Base-by-base conservation (phyloP, 1,140 invertebrate species). In the Elymnias hypermnestra region DNA sequence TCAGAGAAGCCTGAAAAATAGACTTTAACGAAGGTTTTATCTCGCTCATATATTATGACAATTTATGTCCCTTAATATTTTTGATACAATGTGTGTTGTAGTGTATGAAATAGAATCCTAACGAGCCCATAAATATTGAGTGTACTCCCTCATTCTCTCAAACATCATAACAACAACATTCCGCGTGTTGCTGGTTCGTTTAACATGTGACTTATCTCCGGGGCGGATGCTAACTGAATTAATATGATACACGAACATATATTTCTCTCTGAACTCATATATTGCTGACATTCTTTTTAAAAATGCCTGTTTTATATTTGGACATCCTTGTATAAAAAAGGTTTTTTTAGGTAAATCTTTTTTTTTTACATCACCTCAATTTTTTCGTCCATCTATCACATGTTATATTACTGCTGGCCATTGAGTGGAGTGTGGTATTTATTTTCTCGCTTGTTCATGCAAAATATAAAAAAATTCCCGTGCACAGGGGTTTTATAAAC, bases 151-250 rank as follows among this genome's bases (percentile, higher is more conserved):
- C 31, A 33, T 33, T 33, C 31, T 18, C 31, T 33, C 31, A 33
- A 33, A 33, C 31, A 33, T 33, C 31, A 33, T 33, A 33, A 33
- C 31, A 33, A 33, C 31, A 33, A 33, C 31, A 33, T 33, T 18
- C 31, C 14, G 31, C 31, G 31, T 33, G 31, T 33, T 33, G 31
- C n/a, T 15, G 31, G 31, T 33, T 33, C 31, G 31, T 33, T 33
- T 33, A 33, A 33, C 31, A 33, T 33, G 31, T 33, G 31, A 33
- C 31, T 33, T 33, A 33, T 33, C 31, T 33, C 13, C 12, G 8
- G 8, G 31, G 13, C 4, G 31, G 31, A 33, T 7, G 13, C 14
- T 33, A 33, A 33, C 31, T 15, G 31, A 33, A 33, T 15, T 33
- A 33, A 33, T 33, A 33, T 17, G 13, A 17, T 13, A 29, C 26